These are phyloP conservation scores for Ephialtes manifestator DNA, from an alignment of 2,888 invertebrate species.

Conservation along the genomic window DNA sequence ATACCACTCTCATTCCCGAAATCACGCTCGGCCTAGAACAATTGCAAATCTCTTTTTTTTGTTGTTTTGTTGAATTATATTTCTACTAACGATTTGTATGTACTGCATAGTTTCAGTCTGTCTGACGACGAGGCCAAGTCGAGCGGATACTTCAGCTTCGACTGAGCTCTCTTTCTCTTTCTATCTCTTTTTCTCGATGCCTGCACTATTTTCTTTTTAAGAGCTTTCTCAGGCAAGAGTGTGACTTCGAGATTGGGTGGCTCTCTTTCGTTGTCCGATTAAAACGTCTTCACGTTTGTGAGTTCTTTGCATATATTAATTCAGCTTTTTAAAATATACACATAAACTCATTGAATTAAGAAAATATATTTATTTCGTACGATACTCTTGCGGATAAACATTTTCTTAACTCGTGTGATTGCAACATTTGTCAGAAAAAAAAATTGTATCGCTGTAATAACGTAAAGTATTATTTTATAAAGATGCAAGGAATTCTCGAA, in stretches of 20 bases:
- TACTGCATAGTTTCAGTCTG: conserved; percentile 9
- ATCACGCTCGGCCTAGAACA: conserved; percentile 76
- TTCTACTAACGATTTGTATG: background rate
- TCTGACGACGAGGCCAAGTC: background rate
- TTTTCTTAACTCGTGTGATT: no score
- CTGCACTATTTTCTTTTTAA: conserved; percentile 59
- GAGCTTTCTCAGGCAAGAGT: conserved; percentile 74
- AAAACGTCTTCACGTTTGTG: conserved; percentile 15
- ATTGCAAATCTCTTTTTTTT: conserved; percentile 37
- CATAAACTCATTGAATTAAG: no score
- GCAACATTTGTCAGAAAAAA: no score
- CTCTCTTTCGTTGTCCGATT: conserved; percentile 71
- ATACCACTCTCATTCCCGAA: conserved; percentile 80
- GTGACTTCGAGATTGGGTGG: conserved; percentile 76
- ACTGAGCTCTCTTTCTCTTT: conserved; percentile 1
- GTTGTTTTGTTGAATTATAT: conserved; percentile 41
- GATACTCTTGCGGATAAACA: no score
- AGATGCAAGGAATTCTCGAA: background rate
- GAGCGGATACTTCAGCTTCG: conserved; percentile 9
- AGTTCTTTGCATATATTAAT: conserved; percentile 14
- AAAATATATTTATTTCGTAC: no score
- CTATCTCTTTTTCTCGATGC: conserved; percentile 41
- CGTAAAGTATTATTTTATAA: no score
- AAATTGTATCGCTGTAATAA: no score
- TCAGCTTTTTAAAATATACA: background rate